A percentile compares a stretch with the other conserved stretches of the same genome.
Evolutionary conservation across 2,113 vertebrate genomes (phyloP).

Genomic region (Mirza zaza): DNA sequence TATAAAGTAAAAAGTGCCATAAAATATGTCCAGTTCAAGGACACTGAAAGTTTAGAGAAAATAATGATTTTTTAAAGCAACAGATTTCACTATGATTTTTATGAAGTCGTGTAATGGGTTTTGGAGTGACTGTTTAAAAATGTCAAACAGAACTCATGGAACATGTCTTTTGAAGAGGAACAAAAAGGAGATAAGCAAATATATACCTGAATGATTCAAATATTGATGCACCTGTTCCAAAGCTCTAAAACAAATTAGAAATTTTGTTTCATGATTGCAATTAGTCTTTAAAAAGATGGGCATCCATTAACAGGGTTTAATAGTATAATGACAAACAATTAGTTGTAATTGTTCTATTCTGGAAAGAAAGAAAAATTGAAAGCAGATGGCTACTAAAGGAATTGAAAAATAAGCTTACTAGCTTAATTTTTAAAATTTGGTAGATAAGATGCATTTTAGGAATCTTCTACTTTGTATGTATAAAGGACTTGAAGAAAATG

Average conservation of each 20-base stretch:
- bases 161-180: neutral
- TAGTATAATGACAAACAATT: slow-evolving; percentile 60
- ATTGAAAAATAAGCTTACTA: neutral
- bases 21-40: neutral
- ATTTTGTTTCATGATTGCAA: slow-evolving; percentile 54
- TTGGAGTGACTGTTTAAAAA: slow-evolving; percentile 21
- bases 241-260: slow-evolving; percentile 65
- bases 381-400: slow-evolving; percentile 11
- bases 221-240: slow-evolving; percentile 41
- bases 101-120: neutral
- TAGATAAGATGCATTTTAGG: neutral
- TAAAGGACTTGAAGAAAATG: neutral
- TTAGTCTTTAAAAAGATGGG: slow-evolving; percentile 60
- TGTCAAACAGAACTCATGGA: neutral
- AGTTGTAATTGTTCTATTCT: slow-evolving; percentile 57
- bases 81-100: neutral
- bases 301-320: slow-evolving; percentile 2
- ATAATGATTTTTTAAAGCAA: neutral
- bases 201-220: slow-evolving; percentile 43
- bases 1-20: neutral
- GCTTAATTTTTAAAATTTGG: slow-evolving; percentile 5
- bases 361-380: slow-evolving; percentile 56
- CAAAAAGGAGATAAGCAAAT: slow-evolving; percentile 11
- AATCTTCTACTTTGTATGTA: neutral
- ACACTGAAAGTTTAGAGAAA: neutral